A percentile compares a stretch with the other conserved stretches of the same genome.
Evolutionary conservation across 2,797 vertebrate genomes (phyloP).

Genomic region (Myiotriccus ornatus): DNA sequence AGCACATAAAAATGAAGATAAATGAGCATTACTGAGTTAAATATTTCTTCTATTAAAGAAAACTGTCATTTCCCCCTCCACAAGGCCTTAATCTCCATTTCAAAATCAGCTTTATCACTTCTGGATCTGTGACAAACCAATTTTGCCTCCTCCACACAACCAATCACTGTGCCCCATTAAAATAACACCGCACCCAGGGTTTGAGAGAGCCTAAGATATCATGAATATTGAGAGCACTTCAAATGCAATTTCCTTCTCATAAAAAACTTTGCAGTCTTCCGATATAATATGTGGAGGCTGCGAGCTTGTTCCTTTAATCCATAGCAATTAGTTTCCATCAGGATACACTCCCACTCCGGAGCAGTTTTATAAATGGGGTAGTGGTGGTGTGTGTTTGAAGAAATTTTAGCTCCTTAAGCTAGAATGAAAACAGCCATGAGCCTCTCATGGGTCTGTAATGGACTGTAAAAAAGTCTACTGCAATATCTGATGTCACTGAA

Average conservation of each 20-base stretch:
- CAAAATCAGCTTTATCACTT: slow-evolving; percentile 35
- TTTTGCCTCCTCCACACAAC: slow-evolving; percentile 43
- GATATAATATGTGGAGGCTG: slow-evolving; percentile 47
- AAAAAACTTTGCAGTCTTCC: slow-evolving; percentile 24
- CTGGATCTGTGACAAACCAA: slow-evolving; percentile 43
- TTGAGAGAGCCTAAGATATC: background rate
- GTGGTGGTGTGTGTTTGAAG: background rate
- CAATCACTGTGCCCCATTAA: background rate
- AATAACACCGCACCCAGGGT: background rate
- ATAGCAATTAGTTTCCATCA: slow-evolving; percentile 46
- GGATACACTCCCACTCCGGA: slow-evolving; percentile 31
- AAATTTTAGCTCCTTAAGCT: slow-evolving; percentile 10
- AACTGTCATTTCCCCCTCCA: background rate
- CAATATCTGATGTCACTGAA: background rate
- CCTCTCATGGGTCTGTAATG: background rate
- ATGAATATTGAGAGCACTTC: slow-evolving; percentile 43
- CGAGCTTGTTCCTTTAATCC: slow-evolving; percentile 48
- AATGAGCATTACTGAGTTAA: background rate
- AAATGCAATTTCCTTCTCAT: slow-evolving; percentile 44
- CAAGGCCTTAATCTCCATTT: slow-evolving; percentile 22
- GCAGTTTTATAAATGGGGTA: background rate
- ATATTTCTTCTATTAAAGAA: slow-evolving; percentile 14
- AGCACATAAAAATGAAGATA: background rate
- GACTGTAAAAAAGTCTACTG: background rate
- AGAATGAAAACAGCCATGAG: background rate